These are phyloP conservation scores for Danio albolineatus DNA, from an alignment of 2,797 vertebrate genomes.

Conservation along the genomic window DNA sequence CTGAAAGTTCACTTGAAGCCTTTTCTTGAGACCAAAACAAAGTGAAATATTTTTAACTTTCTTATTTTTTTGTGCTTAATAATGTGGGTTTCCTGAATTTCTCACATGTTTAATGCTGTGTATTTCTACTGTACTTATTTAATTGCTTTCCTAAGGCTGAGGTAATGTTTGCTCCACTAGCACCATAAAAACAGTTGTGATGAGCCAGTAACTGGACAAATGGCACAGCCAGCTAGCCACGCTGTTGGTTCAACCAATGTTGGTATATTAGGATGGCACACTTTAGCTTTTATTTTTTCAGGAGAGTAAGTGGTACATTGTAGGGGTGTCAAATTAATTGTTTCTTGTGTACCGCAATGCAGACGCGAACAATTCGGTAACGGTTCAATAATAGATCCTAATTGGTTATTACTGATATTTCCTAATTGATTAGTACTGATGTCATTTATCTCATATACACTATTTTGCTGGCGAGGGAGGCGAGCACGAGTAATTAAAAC, in stretches of 20 bases:
- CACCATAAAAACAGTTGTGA: neutral
- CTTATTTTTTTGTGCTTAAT: neutral
- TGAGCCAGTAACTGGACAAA: slow-evolving; percentile 4
- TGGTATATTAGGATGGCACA: neutral
- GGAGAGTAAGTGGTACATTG: neutral
- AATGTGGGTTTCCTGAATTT: slow-evolving; percentile 5
- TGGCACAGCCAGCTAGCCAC: neutral
- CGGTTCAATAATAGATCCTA: no score
- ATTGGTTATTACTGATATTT: no score
- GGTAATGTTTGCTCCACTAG: neutral
- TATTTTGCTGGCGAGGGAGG: no score
- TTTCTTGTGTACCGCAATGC: no score
- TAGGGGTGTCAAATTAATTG: no score
- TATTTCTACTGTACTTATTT: neutral
- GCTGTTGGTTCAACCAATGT: neutral
- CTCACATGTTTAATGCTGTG: neutral
- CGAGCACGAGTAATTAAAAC: no score
- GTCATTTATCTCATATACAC: no score
- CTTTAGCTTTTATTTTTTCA: neutral
- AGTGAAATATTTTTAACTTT: slow-evolving; percentile 16
- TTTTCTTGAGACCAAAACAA: slow-evolving; percentile 27
- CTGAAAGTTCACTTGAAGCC: slow-evolving; percentile 9
- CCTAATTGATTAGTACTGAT: no score
- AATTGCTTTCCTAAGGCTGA: neutral
- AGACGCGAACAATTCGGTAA: no score